Percentiles rank a stretch among this genome's conserved stretches.
phyloP scores from a whole-genome alignment of 1,140 invertebrate genomes.

The Aphaenogaster ashmeadi region DNA sequence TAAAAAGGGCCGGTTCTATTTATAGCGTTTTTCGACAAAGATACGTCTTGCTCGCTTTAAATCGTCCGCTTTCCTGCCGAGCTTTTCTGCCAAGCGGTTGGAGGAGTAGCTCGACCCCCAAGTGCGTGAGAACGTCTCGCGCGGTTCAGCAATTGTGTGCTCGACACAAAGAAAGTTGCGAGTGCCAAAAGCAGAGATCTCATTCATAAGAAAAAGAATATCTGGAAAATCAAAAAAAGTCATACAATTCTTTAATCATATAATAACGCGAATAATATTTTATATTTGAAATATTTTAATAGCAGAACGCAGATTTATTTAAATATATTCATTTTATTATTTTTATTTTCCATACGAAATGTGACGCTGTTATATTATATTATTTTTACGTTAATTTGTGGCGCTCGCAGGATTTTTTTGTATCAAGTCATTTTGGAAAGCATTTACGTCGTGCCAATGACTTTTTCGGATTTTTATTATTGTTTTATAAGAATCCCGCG shows the following conservation, averaged over 20 bases:
- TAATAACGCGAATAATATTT: neutral
- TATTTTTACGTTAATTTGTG: neutral
- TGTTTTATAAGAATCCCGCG: slow-evolving; percentile 53
- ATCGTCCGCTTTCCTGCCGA: slow-evolving; percentile 32
- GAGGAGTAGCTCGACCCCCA: neutral
- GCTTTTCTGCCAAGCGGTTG: neutral
- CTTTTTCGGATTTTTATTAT: slow-evolving; percentile 66
- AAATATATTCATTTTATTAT: slow-evolving; percentile 7
- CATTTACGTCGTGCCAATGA: slow-evolving; percentile 78
- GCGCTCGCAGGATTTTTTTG: slow-evolving; percentile 26
- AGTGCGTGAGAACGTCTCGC: slow-evolving; percentile 2
- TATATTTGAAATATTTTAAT: neutral
- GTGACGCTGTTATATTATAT: neutral
- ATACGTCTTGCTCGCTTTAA: slow-evolving; percentile 56
- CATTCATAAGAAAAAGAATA: neutral
- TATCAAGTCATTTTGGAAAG: slow-evolving; percentile 54
- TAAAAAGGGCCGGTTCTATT: slow-evolving; percentile 14
- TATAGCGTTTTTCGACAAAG: slow-evolving; percentile 28
- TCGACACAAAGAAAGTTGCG: slow-evolving; percentile 18
- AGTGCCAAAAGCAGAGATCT: neutral
- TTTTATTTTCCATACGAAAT: neutral
- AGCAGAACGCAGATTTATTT: neutral
- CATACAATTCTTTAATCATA: neutral
- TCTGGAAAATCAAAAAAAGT: neutral
- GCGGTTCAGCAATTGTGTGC: slow-evolving; percentile 14